Evolutionary conservation across 2,888 invertebrate genomes (phyloP), one percentile per base, ranked within the genome.

Genomic region (Agrochola circellaris): DNA sequence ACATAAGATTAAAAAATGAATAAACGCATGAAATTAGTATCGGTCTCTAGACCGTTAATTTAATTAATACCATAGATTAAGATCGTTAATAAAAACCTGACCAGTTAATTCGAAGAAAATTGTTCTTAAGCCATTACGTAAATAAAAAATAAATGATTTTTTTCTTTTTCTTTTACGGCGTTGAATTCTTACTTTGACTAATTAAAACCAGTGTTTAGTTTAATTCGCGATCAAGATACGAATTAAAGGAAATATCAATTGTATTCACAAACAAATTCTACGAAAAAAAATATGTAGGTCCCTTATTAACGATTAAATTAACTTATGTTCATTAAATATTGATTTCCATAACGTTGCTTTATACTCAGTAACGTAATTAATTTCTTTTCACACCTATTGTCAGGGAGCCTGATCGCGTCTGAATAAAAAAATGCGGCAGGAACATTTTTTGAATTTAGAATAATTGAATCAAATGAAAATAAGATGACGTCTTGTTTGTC

Each of bases 81-180:
- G 1, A 69, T 66, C 56, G 1, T 51, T 56, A 73, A 17, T 69
- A 60, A 34, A 79, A 56, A 48, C n/a, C 30, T 61, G 38, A 26
- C 73, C 65, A 70, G 58, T 79, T 73, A 5, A 45, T 51, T 66
- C n/a, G 8, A 66, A 70, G 51, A 73, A 79, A 83, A 66, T 56
- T 48, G 1, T 58, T 51, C 34, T 8, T 17, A 38, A 3, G 56
- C 56, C 73, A 73, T 66, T 69, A 72, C 5, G 13, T 65, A 17
- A 72, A 70, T 54, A 48, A 67, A 79, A 58, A 64, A 13, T 56
- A 42, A 23, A 64, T 1, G 17, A 3, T 56, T 42, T 30, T 42
- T 61, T 69, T 17, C 3, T 66, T 73, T 69, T 58, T 17, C 15
- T 81, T 70, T 73, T 48, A 67, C n/a, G 38, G n/a, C 58, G 17